These are phyloP conservation scores for Semibalanus balanoides DNA, from an alignment of 1,140 invertebrate genomes.

Conservation along the genomic window DNA sequence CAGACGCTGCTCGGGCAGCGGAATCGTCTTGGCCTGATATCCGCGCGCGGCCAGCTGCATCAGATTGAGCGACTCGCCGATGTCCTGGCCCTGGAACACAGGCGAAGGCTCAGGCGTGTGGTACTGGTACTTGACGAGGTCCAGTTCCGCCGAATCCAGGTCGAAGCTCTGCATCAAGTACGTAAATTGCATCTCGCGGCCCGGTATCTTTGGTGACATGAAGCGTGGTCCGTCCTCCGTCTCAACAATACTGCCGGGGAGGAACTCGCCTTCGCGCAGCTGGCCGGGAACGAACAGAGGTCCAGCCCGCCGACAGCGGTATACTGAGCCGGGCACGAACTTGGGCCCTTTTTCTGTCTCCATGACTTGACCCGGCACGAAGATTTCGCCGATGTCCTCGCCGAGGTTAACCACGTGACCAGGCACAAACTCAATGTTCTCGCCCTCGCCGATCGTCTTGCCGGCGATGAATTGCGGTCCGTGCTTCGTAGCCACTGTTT, in stretches of 20 bases:
- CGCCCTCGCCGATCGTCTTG: background rate
- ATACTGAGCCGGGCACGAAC: background rate
- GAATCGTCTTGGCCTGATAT: background rate
- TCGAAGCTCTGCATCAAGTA: constrained; percentile 2
- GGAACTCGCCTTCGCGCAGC: background rate
- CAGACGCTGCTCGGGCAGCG: background rate
- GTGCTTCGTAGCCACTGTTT: background rate
- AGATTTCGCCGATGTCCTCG: background rate
- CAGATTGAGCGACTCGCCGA: background rate
- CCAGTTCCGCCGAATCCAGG: background rate
- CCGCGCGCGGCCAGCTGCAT: background rate
- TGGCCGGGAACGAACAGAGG: constrained; percentile 3
- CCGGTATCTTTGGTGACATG: background rate
- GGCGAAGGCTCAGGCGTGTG: background rate
- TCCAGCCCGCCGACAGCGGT: background rate
- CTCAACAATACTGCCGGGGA: background rate
- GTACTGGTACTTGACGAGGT: background rate
- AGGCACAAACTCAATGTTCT: background rate
- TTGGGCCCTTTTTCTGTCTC: background rate
- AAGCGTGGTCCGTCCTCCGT: background rate
- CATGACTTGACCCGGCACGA: constrained; percentile 1
- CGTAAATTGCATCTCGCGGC: background rate
- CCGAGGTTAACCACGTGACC: background rate
- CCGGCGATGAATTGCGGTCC: background rate
- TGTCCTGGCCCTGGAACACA: constrained; percentile 1